Evolutionary conservation across 2,888 invertebrate genomes (phyloP), one percentile per base, ranked within the genome.

Genomic region (Podotricha telesiphe): DNA sequence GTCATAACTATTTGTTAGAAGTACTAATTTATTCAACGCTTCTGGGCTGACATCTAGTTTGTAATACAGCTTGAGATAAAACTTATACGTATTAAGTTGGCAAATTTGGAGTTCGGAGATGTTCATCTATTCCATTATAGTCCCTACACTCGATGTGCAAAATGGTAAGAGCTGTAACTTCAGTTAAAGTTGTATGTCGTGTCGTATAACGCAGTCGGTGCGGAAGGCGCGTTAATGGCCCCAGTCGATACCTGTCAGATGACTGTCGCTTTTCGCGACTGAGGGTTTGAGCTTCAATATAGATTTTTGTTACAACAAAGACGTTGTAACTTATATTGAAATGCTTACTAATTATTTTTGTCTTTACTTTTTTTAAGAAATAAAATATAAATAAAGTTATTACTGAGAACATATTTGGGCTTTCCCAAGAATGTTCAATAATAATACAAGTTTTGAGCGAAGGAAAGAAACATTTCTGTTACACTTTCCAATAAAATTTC

Each of bases 231-330:
- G 82, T 84, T 89, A 90, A 89, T 89, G 88, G 90, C 77, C 79
- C 78, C 78, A 78, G 78, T 76, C 76, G 79, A 82, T 81, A 83
- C 81, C 85, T 88, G 90, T 89, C 90, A 83, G 89, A 87, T 90
- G 84, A 89, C 79, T 88, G 89, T 88, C 89, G 76, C 75, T 73
- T 75, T 74, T 75, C 78, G 75, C 65, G 71, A n/a, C 34, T 74
- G 74, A 75, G 77, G 81, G 83, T 82, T 82, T 81, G 75, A 77
- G 71, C 69, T 73, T 75, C 70, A 58, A 77, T 79, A 76, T 68
- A 77, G 75, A 76, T 74, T 77, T 78, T 79, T 75, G 40, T 28
- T 61, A 62, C 22, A 62, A 45, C 42, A 34, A 48, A 37, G 62
- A 47, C 48, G 28, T 34, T 10, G 19, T 37, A 48, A 48, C 13